Percentiles rank a stretch among this genome's conserved stretches.
These are phyloP conservation scores for Temnothorax ravouxi DNA, from an alignment of 2,888 invertebrate genomes.

Conservation along the genomic window DNA sequence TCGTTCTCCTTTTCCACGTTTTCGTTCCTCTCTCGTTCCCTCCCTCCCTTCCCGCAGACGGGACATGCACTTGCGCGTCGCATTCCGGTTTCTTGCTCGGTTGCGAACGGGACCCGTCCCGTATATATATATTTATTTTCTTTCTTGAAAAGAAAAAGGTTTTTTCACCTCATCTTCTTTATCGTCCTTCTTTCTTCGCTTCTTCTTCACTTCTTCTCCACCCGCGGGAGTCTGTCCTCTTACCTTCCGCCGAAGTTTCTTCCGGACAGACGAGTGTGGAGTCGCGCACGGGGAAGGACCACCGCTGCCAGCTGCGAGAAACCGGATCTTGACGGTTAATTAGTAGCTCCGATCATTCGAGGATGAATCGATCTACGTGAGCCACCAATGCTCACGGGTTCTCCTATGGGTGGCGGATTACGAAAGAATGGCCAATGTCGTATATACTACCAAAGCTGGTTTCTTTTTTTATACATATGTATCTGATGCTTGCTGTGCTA, in stretches of 20 bases:
- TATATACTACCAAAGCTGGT: neutral
- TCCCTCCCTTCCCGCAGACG: neutral
- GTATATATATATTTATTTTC: conserved; percentile 10
- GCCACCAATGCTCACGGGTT: conserved; percentile 37
- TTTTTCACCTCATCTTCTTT: neutral
- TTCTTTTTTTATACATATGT: neutral
- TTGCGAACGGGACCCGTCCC: conserved; percentile 10
- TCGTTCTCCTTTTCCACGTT: conserved; percentile 20
- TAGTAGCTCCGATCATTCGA: conserved; percentile 78
- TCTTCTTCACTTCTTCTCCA: conserved; percentile 19
- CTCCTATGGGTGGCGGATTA: conserved; percentile 59
- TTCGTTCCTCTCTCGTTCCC: neutral
- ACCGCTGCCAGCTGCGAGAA: conserved; percentile 79
- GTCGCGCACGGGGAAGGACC: conserved; percentile 47
- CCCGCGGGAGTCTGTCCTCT: conserved; percentile 32
- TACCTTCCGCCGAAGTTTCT: conserved; percentile 43
- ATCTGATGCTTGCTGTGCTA: neutral
- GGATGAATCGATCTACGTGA: conserved; percentile 78
- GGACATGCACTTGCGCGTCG: neutral
- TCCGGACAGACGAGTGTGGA: conserved; percentile 42
- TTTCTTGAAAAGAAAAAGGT: neutral
- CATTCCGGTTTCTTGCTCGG: conserved; percentile 43
- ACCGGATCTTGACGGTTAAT: conserved; percentile 81
- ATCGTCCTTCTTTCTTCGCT: conserved; percentile 1
- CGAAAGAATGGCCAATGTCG: conserved; percentile 35